A percentile compares a stretch with the other conserved stretches of the same genome.
Conservation (phyloP, 2,113 vertebrate species). For the Phalacrocorax aristotelis region DNA sequence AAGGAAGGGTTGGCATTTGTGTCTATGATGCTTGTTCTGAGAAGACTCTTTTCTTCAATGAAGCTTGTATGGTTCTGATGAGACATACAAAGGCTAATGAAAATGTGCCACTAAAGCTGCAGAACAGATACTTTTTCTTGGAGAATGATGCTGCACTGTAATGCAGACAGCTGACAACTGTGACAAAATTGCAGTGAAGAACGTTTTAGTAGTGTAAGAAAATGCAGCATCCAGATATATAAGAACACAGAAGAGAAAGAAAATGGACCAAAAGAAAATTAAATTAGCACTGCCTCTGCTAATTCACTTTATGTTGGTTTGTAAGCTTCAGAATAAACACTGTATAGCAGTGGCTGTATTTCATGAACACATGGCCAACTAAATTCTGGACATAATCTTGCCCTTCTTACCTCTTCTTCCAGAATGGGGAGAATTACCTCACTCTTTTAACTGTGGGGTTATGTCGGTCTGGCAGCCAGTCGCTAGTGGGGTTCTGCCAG, state of each 20-base stretch:
- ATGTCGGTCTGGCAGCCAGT: too few species aligned
- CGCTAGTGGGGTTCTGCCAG: too few species aligned
- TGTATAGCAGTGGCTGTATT: neutral
- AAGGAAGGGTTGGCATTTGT: neutral
- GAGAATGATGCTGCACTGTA: neutral
- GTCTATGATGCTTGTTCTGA: neutral
- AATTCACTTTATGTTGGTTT: neutral
- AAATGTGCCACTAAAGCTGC: neutral
- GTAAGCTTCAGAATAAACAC: neutral
- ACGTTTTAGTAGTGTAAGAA: neutral
- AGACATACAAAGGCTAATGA: neutral
- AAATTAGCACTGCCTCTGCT: neutral
- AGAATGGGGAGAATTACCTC: neutral
- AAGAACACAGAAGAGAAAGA: neutral
- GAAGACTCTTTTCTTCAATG: neutral
- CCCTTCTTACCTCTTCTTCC: neutral
- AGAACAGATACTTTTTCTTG: neutral
- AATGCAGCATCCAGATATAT: neutral
- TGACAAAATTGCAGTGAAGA: neutral
- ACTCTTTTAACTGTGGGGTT: neutral
- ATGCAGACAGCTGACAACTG: neutral
- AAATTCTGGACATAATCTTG: neutral
- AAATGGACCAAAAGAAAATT: neutral
- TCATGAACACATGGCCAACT: neutral
- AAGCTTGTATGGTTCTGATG: neutral